A percentile compares a stretch with the other conserved stretches of the same genome.
These are phyloP conservation scores for Phalanger gymnotis DNA, from an alignment of 2,797 vertebrate genomes.

Conservation along the genomic window DNA sequence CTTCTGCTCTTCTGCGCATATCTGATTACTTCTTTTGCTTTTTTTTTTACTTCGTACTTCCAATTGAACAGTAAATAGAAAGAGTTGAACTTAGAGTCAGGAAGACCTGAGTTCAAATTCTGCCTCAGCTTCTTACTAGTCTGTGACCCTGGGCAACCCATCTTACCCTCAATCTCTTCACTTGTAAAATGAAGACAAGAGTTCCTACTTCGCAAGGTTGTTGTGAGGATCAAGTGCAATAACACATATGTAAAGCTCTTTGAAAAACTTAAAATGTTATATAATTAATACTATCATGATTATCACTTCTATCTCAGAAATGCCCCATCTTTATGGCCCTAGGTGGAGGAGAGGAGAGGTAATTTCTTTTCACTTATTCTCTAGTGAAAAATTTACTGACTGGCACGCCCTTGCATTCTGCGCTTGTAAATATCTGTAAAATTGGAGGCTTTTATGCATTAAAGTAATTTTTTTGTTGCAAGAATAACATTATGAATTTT, in stretches of 20 bases:
- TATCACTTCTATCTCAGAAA: background rate
- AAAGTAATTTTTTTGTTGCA: slow-evolving; percentile 25
- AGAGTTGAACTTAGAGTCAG: background rate
- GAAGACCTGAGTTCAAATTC: background rate
- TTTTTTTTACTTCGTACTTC: slow-evolving; percentile 35
- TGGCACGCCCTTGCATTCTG: background rate
- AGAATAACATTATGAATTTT: slow-evolving; percentile 28
- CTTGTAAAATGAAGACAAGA: slow-evolving; percentile 9
- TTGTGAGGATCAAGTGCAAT: background rate
- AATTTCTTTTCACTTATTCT: background rate
- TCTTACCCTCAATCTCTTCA: background rate
- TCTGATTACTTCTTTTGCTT: background rate
- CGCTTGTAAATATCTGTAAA: slow-evolving; percentile 31
- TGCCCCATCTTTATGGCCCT: background rate
- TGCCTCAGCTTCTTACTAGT: background rate
- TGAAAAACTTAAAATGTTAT: background rate
- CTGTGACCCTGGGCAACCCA: background rate
- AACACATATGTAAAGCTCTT: background rate
- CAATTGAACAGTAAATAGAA: background rate
- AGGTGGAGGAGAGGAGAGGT: background rate
- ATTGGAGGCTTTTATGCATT: background rate
- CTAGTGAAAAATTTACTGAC: background rate
- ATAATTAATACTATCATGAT: background rate
- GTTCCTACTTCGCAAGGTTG: background rate
- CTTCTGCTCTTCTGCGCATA: background rate